phyloP scores from a whole-genome alignment of 64 coral and sea anemone species.

The Pocillopora damicornis region DNA sequence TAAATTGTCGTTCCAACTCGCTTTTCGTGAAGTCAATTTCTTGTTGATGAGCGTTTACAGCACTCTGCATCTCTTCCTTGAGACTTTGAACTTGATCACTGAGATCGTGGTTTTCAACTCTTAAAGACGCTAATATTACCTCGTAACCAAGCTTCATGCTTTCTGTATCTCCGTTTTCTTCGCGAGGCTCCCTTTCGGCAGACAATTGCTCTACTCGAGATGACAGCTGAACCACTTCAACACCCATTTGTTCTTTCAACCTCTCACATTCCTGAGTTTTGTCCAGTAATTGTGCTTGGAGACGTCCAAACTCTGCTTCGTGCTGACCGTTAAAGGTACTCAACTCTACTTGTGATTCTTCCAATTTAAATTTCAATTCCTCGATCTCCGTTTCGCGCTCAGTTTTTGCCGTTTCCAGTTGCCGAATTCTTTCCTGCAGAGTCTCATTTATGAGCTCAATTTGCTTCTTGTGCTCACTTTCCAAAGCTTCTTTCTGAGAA shows the following conservation, averaged over 20 bases:
- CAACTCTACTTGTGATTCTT: constrained; percentile 51
- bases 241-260: constrained; percentile 31
- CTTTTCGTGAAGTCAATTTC: constrained; percentile 54
- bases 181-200: neutral
- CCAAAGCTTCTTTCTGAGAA: constrained; percentile 44
- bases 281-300: constrained; percentile 38
- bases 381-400: constrained; percentile 30
- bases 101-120: constrained; percentile 72
- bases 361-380: constrained; percentile 51
- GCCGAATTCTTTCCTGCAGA: constrained; percentile 56
- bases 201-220: constrained; percentile 37
- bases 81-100: constrained; percentile 59
- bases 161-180: neutral
- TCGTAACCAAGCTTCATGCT: constrained; percentile 30
- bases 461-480: constrained; percentile 70
- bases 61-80: constrained; percentile 59
- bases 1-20: constrained; percentile 66
- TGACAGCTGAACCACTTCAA: constrained; percentile 39
- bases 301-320: constrained; percentile 31
- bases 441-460: constrained; percentile 50
- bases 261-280: constrained; percentile 54
- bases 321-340: constrained; percentile 25
- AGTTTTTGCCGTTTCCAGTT: constrained; percentile 50
- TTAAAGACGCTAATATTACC: constrained; percentile 61
- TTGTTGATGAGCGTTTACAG: constrained; percentile 50